Evolutionary conservation across 2,113 vertebrate genomes (phyloP).

Genomic region (Nymphicus hollandicus): DNA sequence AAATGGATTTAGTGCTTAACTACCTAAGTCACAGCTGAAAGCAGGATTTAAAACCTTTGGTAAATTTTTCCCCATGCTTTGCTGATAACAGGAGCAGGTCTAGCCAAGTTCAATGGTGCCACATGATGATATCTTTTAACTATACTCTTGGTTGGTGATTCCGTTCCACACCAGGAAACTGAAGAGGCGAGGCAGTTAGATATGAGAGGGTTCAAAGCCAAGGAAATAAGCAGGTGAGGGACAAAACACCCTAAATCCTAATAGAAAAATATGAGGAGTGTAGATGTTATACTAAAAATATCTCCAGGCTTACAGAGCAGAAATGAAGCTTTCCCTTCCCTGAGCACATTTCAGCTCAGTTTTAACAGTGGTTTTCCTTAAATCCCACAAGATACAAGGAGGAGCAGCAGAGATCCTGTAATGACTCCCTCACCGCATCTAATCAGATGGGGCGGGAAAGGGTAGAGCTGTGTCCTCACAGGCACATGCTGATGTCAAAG

Average conservation of each 20-base stretch:
- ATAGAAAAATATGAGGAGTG: neutral
- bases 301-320: neutral
- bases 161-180: neutral
- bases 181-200: neutral
- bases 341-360: neutral
- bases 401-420: slow-evolving; percentile 1
- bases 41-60: neutral
- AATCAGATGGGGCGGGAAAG: slow-evolving; percentile 25
- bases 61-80: neutral
- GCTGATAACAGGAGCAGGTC: neutral
- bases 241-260: neutral
- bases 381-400: neutral
- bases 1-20: neutral
- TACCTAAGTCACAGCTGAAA: neutral
- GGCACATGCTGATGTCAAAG: slow-evolving; percentile 23
- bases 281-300: neutral
- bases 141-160: neutral
- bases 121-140: neutral
- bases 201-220: neutral
- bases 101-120: neutral
- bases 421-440: neutral
- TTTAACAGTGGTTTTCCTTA: neutral
- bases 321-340: neutral
- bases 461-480: slow-evolving; percentile 9
- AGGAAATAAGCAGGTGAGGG: neutral